Percentiles rank a stretch among this genome's conserved stretches.
Conservation (phyloP, 2,113 vertebrate genomes). For the Opisthocomus hoazin region DNA sequence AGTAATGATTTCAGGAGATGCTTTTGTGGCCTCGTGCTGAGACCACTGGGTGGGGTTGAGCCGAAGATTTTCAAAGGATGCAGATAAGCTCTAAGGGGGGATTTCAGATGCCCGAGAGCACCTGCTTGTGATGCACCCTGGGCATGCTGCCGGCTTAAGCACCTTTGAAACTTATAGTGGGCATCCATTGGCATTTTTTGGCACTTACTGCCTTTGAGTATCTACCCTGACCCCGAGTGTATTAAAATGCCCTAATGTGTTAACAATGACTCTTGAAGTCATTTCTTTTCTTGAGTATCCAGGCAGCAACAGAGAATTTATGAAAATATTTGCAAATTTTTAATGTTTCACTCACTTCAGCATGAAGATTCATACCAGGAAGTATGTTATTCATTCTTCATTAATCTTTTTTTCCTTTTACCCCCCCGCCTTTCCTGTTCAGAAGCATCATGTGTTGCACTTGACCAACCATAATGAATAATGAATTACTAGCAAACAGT, state of each 20-base stretch:
- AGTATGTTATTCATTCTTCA: neutral
- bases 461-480: conserved; percentile 34
- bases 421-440: neutral
- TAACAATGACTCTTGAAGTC: neutral
- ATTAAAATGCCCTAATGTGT: neutral
- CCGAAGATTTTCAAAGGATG: neutral
- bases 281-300: neutral
- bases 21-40: neutral
- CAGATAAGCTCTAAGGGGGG: neutral
- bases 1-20: neutral
- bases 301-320: neutral
- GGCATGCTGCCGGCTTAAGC: neutral
- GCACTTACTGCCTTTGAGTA: neutral
- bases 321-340: neutral
- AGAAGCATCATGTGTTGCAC: neutral
- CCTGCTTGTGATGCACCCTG: neutral
- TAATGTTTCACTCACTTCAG: neutral
- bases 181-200: neutral
- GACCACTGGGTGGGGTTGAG: neutral
- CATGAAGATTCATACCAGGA: neutral
- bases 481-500: conserved; percentile 29
- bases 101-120: neutral
- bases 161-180: neutral
- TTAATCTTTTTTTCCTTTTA: neutral
- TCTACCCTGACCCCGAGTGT: neutral